Percentiles rank a stretch among this genome's conserved stretches.
Conservation (phyloP, 2,113 vertebrate genomes). For the Odobenus rosmarus region DNA sequence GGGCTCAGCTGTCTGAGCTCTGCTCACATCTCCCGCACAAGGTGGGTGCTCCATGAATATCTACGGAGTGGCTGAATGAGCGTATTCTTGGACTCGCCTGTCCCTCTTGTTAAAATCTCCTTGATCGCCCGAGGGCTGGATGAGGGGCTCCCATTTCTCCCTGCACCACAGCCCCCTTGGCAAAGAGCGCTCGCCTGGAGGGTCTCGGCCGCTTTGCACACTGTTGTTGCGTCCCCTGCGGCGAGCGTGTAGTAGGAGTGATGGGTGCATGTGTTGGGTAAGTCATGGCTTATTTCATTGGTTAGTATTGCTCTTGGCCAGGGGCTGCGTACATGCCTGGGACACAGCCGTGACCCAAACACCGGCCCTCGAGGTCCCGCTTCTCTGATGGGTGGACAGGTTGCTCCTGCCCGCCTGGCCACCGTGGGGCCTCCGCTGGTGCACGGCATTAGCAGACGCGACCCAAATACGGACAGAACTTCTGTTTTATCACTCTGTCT, state of each 20-base stretch:
- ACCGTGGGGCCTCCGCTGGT: not conserved
- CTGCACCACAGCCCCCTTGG: fast-evolving
- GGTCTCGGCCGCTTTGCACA: fast-evolving
- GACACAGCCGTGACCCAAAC: fast-evolving
- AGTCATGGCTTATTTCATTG: no score
- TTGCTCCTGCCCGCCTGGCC: fast-evolving
- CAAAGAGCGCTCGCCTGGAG: fast-evolving
- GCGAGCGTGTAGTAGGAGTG: fast-evolving
- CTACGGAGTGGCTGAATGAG: fast-evolving
- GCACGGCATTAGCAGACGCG: fast-evolving
- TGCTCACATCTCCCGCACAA: fast-evolving
- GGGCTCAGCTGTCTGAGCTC: fast-evolving
- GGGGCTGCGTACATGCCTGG: fast-evolving
- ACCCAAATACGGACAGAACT: not conserved
- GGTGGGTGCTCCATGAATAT: not conserved
- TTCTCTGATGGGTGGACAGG: fast-evolving
- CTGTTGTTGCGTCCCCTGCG: fast-evolving
- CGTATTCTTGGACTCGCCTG: not conserved
- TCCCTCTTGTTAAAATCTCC: not conserved
- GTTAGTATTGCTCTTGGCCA: fast-evolving
- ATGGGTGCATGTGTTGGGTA: fast-evolving
- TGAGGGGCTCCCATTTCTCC: not conserved
- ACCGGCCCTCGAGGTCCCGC: fast-evolving
- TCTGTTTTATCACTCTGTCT: not conserved
- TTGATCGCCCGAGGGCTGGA: not conserved